Evolutionary conservation across 1,140 invertebrate species (phyloP).

Genomic region (Ganaspis sp.): DNA sequence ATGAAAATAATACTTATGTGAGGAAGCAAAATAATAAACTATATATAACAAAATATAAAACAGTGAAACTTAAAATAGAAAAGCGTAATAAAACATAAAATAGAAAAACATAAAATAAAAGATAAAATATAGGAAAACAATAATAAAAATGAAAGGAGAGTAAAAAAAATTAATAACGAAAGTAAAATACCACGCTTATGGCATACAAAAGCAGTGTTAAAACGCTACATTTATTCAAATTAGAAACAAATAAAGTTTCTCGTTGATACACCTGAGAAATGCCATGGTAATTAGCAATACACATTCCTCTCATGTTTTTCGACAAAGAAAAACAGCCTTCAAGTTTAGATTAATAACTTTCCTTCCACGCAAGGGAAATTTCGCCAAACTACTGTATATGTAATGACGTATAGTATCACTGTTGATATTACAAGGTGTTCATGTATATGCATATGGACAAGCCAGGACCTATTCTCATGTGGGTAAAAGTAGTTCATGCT

Average conservation of each 20-base stretch:
- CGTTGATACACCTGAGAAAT: neutral
- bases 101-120: no score
- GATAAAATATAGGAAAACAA: no score
- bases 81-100: no score
- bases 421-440: neutral
- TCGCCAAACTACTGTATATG: neutral
- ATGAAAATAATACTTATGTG: no score
- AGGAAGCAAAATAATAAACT: no score
- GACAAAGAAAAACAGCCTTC: neutral
- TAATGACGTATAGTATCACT: neutral
- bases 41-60: no score
- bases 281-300: neutral
- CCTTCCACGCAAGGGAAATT: constrained; percentile 1
- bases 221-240: no score
- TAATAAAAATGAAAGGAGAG: no score
- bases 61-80: no score
- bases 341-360: neutral
- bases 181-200: no score
- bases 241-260: neutral
- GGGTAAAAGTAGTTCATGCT: constrained; percentile 56
- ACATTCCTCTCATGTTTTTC: neutral
- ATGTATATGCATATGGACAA: constrained; percentile 22
- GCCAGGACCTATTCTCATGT: constrained; percentile 39
- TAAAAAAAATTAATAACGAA: neutral
- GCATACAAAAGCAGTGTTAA: no score